Conservation (phyloP, 2,888 invertebrate genomes). For the Lasioglossum leucozonium region DNA sequence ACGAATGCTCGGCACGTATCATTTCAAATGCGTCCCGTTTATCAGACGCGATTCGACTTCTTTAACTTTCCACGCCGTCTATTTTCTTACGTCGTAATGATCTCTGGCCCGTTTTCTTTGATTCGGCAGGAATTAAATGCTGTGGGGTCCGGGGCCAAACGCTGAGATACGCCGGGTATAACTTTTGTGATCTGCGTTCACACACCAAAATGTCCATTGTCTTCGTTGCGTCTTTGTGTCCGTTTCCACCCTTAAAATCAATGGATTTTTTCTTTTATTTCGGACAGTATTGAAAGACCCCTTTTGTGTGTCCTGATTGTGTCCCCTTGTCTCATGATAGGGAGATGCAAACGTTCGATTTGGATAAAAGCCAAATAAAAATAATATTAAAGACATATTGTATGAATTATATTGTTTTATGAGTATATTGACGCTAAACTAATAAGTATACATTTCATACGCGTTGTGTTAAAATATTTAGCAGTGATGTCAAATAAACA, state of each 20-base stretch:
- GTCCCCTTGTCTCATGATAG: neutral
- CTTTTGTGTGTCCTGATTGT: neutral
- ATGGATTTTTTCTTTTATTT: neutral
- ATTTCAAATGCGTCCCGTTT: slow-evolving; percentile 51
- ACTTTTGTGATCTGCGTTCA: slow-evolving; percentile 39
- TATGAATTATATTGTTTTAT: too few relatives aligned
- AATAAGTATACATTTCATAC: neutral
- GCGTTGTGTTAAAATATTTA: neutral
- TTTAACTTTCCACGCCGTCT: slow-evolving; percentile 37
- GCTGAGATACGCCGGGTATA: slow-evolving; percentile 37
- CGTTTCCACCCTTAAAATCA: slow-evolving; percentile 14
- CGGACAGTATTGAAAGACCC: neutral
- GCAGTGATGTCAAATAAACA: neutral
- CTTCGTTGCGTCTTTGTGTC: neutral
- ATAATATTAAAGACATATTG: neutral
- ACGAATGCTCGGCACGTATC: slow-evolving; percentile 46
- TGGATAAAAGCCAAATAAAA: neutral
- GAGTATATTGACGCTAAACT: too few relatives aligned
- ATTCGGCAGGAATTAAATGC: slow-evolving; percentile 3
- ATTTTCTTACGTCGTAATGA: slow-evolving; percentile 56
- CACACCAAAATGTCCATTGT: neutral
- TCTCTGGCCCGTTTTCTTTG: slow-evolving; percentile 23
- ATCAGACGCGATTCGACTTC: slow-evolving; percentile 48
- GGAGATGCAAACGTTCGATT: too few relatives aligned
- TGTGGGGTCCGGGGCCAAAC: neutral